Evolutionary conservation across 2,797 vertebrate genomes (phyloP).

Genomic region (Fundulus diaphanus): DNA sequence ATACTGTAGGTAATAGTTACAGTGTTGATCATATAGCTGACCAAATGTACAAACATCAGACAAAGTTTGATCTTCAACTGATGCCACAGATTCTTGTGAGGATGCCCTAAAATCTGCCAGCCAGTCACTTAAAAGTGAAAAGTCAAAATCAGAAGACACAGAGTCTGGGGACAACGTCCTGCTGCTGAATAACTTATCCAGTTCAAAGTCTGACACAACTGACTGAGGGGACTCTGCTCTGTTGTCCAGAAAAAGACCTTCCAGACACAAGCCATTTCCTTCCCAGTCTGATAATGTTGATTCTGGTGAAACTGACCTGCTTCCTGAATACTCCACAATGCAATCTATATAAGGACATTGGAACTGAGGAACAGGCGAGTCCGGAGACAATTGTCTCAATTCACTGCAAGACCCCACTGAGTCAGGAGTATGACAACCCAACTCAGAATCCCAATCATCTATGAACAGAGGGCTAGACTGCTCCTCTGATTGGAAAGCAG

Average conservation of each 20-base stretch:
- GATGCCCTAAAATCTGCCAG: no score
- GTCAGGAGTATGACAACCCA: slow-evolving; percentile 1
- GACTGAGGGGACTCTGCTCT: no score
- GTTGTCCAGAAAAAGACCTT: neutral
- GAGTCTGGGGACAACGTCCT: no score
- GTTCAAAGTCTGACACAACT: no score
- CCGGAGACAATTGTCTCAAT: neutral
- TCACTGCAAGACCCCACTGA: neutral
- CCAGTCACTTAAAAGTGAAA: no score
- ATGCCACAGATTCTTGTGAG: no score
- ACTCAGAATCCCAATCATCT: neutral
- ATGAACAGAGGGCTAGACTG: neutral
- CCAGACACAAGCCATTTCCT: slow-evolving; percentile 27
- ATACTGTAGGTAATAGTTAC: no score
- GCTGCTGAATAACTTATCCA: no score
- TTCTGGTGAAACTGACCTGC: slow-evolving; percentile 32
- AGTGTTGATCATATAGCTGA: no score
- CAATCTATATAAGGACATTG: neutral
- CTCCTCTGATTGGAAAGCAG: fast-evolving
- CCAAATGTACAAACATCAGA: no score
- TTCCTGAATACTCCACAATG: neutral
- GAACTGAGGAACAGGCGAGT: slow-evolving; percentile 49
- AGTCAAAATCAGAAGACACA: no score
- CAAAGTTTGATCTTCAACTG: no score
- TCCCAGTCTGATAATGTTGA: slow-evolving; percentile 52